A percentile compares a stretch with the other conserved stretches of the same genome.
These are phyloP conservation scores for Netelia melanura DNA, from an alignment of 2,888 invertebrate genomes.

Conservation along the genomic window DNA sequence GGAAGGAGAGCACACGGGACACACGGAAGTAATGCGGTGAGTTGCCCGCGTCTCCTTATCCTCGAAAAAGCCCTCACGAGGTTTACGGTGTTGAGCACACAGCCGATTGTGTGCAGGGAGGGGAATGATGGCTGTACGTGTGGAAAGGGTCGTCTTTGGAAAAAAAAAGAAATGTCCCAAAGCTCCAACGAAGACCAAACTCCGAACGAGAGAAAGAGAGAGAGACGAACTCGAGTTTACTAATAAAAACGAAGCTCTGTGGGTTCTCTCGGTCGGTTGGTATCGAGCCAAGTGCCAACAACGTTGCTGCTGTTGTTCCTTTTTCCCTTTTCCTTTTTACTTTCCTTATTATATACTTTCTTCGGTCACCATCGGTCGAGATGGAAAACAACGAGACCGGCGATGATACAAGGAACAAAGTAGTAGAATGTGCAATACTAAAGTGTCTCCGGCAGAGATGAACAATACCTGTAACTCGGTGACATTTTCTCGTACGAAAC, in stretches of 20 bases:
- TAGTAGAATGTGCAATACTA: constrained; percentile 34
- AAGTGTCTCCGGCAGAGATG: neutral
- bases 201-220: constrained; percentile 23
- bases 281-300: constrained; percentile 68
- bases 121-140: constrained; percentile 26
- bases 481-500: neutral
- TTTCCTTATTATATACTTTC: constrained; percentile 55
- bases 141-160: constrained; percentile 20
- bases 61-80: constrained; percentile 38
- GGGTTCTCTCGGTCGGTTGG: constrained; percentile 64
- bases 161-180: constrained; percentile 18
- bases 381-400: constrained; percentile 58
- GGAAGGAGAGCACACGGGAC: constrained; percentile 56
- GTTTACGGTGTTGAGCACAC: constrained; percentile 48
- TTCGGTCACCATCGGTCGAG: constrained; percentile 31
- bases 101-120: constrained; percentile 21
- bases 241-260: constrained; percentile 67
- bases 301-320: constrained; percentile 35
- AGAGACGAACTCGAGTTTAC: constrained; percentile 64
- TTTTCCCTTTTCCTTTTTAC: constrained; percentile 18
- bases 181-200: constrained; percentile 37
- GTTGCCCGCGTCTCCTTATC: neutral
- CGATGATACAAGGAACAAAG: constrained; percentile 21
- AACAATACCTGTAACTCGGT: neutral
- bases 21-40: constrained; percentile 25